phyloP scores from a whole-genome alignment of 2,113 vertebrate genomes.

The Rhodinocichla rosea region DNA sequence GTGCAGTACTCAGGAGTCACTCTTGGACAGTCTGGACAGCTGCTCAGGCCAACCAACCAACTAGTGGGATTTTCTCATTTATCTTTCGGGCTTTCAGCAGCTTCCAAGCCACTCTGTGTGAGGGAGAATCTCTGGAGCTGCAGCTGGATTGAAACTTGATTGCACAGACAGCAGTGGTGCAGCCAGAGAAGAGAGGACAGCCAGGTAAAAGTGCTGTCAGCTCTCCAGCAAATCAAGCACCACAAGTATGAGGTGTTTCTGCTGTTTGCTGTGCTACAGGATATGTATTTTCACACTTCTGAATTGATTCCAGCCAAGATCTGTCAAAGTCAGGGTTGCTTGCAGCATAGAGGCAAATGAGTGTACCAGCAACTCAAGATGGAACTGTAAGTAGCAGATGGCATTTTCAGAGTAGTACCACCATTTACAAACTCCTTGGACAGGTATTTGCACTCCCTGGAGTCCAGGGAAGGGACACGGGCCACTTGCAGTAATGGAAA shows the following conservation, averaged over 20 bases:
- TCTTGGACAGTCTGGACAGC: neutral
- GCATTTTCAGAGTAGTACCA: neutral
- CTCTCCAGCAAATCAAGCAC: neutral
- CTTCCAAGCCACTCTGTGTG: rapidly evolving
- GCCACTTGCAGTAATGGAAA: neutral
- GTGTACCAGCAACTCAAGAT: neutral
- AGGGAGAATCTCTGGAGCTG: neutral
- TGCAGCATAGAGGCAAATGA: neutral
- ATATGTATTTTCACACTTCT: neutral
- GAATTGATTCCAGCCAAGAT: neutral
- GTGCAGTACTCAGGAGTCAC: rapidly evolving
- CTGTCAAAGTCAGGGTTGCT: neutral
- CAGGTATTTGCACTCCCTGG: neutral
- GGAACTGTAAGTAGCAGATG: neutral
- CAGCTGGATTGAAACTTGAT: neutral
- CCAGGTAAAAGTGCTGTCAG: rapidly evolving
- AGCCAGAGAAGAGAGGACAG: neutral
- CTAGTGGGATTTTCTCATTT: neutral
- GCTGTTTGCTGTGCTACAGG: neutral
- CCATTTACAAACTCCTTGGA: neutral
- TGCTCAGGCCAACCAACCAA: neutral
- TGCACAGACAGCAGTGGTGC: rapidly evolving
- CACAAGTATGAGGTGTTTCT: neutral
- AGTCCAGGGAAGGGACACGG: rapidly evolving
- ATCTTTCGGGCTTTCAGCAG: neutral